Base-by-base conservation (phyloP, 2,797 vertebrate genomes). In the Orestias chungarensis region DNA sequence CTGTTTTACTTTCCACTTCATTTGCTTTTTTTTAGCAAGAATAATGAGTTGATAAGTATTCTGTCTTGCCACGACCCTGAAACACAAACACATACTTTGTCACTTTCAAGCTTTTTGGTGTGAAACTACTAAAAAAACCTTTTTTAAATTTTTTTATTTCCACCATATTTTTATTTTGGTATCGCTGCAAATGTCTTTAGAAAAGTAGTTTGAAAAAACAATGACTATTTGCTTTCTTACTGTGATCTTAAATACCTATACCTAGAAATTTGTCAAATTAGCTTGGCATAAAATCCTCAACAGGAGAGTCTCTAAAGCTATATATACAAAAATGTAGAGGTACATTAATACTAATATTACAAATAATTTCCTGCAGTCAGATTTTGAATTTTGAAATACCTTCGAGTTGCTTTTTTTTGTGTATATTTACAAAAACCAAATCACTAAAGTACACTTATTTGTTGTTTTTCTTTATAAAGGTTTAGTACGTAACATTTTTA, bases 11-110 rank as follows among this genome's bases (percentile, higher is more conserved):
- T 82, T 88, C 78, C 79, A 79, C 78, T 85, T 88, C 74, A 79
- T 89, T 92, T 80, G 81, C 83, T 88, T 89, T 87, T n/a, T 84
- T 71, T 82, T 74, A 80, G 74, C 57, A 46, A 82, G 77, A 82
- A 75, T 71, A 86, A 77, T 77, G 70, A 69, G 52, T 90, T 79
- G 65, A 83, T 81, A 57, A 66, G 75, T 83, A 70, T 74, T 68
- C 76, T 80, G 66, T 68, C 54, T 79, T 68, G 50, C 70, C 82
- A 76, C 75, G 78, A 57, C 76, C 70, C 74, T 69, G 49, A 35
- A 71, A 82, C 73, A 83, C 78, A 73, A 35, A 75, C 77, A 74
- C 64, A 72, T 5, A 59, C 87, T 88, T 82, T 79, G 76, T 88
- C 71, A 81, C 70, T 59, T 85, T 82, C 74, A 74, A 71, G 79